phyloP scores from a whole-genome alignment of 1,140 invertebrate species.

The Paralvinella palmiformis region DNA sequence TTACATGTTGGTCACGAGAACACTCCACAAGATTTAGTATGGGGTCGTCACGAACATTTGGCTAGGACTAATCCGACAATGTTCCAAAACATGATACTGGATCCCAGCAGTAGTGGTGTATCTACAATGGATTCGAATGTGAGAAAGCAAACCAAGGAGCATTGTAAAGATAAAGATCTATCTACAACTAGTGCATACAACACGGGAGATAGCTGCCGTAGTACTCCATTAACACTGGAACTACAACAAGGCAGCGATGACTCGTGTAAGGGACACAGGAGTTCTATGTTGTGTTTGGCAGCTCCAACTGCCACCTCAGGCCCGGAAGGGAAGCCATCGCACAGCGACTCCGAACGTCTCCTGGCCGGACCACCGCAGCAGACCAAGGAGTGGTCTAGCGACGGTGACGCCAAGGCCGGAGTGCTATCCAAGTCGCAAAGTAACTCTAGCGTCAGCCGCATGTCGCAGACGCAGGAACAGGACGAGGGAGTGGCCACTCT shows the following conservation, averaged over 20 bases:
- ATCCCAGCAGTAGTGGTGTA: not conserved
- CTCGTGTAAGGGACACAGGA: slow-evolving; percentile 37
- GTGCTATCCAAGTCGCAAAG: not conserved
- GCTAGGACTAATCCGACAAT: not conserved
- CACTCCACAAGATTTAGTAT: no score
- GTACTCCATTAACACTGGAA: slow-evolving; percentile 62
- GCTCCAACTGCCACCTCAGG: slow-evolving; percentile 29
- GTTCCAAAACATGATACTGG: not conserved
- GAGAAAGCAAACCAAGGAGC: not conserved
- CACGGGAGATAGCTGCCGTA: slow-evolving; percentile 67
- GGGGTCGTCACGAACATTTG: not conserved
- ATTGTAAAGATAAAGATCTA: slow-evolving; percentile 32
- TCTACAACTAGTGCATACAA: slow-evolving; percentile 64
- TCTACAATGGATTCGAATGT: not conserved
- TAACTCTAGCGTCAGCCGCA: slow-evolving; percentile 3
- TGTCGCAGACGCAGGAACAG: slow-evolving; percentile 6
- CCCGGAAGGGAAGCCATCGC: not conserved
- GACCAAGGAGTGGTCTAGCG: not conserved
- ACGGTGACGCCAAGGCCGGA: not conserved
- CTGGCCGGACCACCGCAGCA: not conserved
- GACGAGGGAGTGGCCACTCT: slow-evolving; percentile 28
- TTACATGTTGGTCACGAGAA: slow-evolving; percentile 22
- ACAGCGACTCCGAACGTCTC: not conserved
- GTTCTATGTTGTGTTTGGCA: slow-evolving; percentile 44
- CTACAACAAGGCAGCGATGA: slow-evolving; percentile 52